Evolutionary conservation across 1,140 invertebrate genomes (phyloP), one percentile per base, ranked within the genome.

Genomic region (Drosophila kepulauana): DNA sequence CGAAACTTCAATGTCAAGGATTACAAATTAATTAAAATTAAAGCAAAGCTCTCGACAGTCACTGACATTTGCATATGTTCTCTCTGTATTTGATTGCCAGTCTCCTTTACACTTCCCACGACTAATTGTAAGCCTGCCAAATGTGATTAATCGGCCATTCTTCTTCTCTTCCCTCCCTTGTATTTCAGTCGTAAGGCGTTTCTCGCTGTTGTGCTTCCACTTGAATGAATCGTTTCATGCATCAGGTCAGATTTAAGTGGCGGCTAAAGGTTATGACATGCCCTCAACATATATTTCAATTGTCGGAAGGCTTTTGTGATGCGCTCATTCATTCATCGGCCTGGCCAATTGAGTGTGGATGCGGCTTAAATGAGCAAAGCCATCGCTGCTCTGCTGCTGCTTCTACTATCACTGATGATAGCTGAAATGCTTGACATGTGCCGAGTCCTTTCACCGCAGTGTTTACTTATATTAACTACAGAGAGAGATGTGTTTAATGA

Each of bases 21-120:
- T 89, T 89, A 75, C 70, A 85, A 85, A 88, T 85, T 88, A 88
- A 88, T 88, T 88, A 81, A 85, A 89, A 46, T 89, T 89, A 66
- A 70, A 56, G 81, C 64, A 59, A 52, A 68, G 57, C 20, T 30
- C 15, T 30, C 15, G 54, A 20, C 15, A 84, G 56, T 25, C 20
- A 8, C 7, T 72, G 81, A 81, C 84, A 89, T 72, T 65, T 74
- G 78, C 78, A 78, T 75, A 66, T 45, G 20, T 25, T 4, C 20
- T 25, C 20, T 25, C 20, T 25, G 63, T 64, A 57, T 75, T 58
- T 10, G 59, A 49, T 10, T 15, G 1, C 16, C 8, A 10, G 43
- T 45, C 10, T 38, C 13, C 13, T 38, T 10, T 6, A 2, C 30
- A 10, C 38, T 10, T 38, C n/a, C n/a, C 11, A 10, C 8, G 3